These are phyloP conservation scores for Notocelia uddmanniana DNA, from an alignment of 2,888 invertebrate genomes.

Conservation along the genomic window DNA sequence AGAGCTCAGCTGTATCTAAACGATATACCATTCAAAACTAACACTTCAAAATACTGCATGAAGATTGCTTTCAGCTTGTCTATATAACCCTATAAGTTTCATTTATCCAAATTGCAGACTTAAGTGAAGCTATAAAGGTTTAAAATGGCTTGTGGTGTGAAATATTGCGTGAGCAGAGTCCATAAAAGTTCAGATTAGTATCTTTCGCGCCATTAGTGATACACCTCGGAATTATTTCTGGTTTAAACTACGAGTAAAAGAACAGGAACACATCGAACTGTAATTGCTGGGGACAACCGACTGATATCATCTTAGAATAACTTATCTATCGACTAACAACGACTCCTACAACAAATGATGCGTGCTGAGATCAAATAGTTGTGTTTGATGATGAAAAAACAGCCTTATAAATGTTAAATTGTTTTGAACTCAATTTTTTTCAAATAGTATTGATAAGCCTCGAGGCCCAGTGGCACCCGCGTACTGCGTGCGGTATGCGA, in stretches of 20 bases:
- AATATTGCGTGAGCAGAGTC: conserved; percentile 36
- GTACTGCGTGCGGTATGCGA: too few species aligned
- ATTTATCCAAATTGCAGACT: conserved; percentile 11
- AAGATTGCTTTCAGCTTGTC: conserved; percentile 17
- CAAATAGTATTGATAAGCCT: too few species aligned
- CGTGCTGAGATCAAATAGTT: too few species aligned
- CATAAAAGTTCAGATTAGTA: conserved; percentile 39
- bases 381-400: too few species aligned
- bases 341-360: too few species aligned
- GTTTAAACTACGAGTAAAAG: conserved; percentile 23
- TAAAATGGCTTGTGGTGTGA: not conserved
- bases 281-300: not conserved
- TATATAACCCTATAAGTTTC: not conserved
- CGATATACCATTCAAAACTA: not conserved
- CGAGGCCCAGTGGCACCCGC: too few species aligned
- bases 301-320: not conserved
- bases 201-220: conserved; percentile 45
- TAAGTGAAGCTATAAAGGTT: conserved; percentile 10
- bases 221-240: conserved; percentile 34
- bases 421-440: too few species aligned
- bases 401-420: too few species aligned
- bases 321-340: not conserved
- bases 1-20: not conserved
- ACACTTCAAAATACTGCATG: not conserved
- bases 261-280: conserved; percentile 7